These are phyloP conservation scores for Probosciger aterrimus DNA, from an alignment of 2,113 vertebrate species.

Conservation along the genomic window DNA sequence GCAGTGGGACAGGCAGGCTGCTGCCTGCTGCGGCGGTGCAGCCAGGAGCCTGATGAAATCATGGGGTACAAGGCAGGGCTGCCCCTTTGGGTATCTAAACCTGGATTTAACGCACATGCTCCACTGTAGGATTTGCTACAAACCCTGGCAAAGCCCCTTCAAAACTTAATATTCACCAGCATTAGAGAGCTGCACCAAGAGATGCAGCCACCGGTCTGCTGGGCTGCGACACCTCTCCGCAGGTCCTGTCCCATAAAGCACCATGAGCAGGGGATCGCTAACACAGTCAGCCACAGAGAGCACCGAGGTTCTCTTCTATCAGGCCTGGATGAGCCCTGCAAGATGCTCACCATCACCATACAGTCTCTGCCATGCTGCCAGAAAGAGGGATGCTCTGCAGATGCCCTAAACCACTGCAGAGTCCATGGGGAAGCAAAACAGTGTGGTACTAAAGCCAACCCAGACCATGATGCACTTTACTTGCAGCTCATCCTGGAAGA, in stretches of 20 bases:
- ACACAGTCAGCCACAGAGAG: not conserved
- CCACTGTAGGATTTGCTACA: not conserved
- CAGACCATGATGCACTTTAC: rapidly evolving
- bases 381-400: not conserved
- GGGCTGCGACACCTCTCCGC: not conserved
- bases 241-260: rapidly evolving
- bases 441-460: not conserved
- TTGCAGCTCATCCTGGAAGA: not conserved
- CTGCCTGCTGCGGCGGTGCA: not conserved
- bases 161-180: rapidly evolving
- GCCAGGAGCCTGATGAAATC: not conserved
- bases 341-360: not conserved
- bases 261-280: not conserved
- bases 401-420: not conserved
- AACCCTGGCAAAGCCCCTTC: not conserved
- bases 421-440: not conserved
- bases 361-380: not conserved
- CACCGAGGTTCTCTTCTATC: rapidly evolving
- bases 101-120: not conserved
- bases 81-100: not conserved
- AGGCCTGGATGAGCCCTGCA: not conserved
- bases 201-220: rapidly evolving
- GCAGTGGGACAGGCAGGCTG: not conserved
- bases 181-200: not conserved
- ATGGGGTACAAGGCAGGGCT: rapidly evolving